These are phyloP conservation scores for Euspilapteryx auroguttella DNA, from an alignment of 2,888 invertebrate genomes.

Conservation along the genomic window DNA sequence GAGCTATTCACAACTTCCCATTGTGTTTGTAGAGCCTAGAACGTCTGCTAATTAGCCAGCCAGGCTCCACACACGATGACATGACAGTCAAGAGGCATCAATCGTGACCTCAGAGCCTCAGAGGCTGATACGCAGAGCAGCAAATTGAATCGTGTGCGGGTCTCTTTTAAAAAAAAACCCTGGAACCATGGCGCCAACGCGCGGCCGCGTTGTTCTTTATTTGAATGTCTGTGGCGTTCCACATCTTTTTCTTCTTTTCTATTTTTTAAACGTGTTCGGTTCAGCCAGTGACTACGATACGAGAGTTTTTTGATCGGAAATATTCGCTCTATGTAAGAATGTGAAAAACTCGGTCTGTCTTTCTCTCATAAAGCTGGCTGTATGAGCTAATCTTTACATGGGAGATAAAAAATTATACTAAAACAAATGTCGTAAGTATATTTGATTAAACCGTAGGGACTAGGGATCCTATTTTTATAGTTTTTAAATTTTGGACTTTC, in stretches of 20 bases:
- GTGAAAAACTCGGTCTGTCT: too few relatives aligned
- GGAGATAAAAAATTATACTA: too few relatives aligned
- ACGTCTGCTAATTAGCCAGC: slow-evolving; percentile 12
- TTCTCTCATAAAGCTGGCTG: too few relatives aligned
- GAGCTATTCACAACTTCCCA: too few relatives aligned
- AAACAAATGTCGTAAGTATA: too few relatives aligned
- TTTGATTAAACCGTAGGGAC: too few relatives aligned
- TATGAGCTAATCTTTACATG: too few relatives aligned
- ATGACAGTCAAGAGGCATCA: slow-evolving; percentile 19
- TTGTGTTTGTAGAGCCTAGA: too few relatives aligned
- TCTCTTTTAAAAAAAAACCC: slow-evolving; percentile 16
- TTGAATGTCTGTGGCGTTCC: slow-evolving; percentile 20
- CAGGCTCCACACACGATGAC: slow-evolving; percentile 14
- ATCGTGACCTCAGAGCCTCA: slow-evolving; percentile 21
- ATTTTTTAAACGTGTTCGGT: slow-evolving; percentile 6
- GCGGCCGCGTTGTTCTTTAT: slow-evolving; percentile 43
- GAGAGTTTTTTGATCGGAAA: background rate
- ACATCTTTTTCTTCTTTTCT: slow-evolving; percentile 7
- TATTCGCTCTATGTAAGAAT: background rate
- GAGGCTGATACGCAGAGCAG: slow-evolving; percentile 10
- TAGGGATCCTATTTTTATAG: slow-evolving; percentile 1
- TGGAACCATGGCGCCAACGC: slow-evolving; percentile 55
- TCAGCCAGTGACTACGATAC: slow-evolving; percentile 4
- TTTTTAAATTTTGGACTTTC: slow-evolving; percentile 1
- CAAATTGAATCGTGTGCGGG: slow-evolving; percentile 45